Evolutionary conservation across 2,797 vertebrate genomes (phyloP), one percentile per base, ranked within the genome.

Genomic region (Sebastes miniatus): DNA sequence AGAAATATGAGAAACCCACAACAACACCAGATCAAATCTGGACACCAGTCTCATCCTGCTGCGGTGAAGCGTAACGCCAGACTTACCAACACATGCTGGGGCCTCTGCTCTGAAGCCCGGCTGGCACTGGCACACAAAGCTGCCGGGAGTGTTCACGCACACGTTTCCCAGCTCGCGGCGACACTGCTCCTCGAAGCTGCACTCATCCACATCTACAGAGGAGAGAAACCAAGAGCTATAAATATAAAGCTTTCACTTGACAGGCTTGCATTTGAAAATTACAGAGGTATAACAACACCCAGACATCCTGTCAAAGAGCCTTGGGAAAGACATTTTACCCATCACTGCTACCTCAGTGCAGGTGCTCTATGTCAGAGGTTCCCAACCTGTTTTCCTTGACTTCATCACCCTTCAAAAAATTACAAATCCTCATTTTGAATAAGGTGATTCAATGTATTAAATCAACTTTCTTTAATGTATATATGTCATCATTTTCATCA

Each of bases 131-230:
- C 96, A 97, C 56, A 76, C 71, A 79, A 95, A 96, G 87, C 96
- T 96, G 27, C 96, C 96, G 1, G 93, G 92, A 14, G 94, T 96
- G 90, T 96, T 96, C 69, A 95, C 83, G 62, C 96, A 97, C 59
- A 93, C 56, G 16, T 96, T 96, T 52, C 96, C 96, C 69, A 96
- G 87, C 77, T 96, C 95, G 2, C 92, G 87, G 3, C 79, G 92
- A 87, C 96, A 97, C 78, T 81, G 87, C 76, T 96, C 94, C 89
- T 96, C 96, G 25, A 94, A 96, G 70, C 92, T 91, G 84, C 96
- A 96, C 89, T 97, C 96, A 39, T 96, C 96, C 39, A 96, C 88
- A 81, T 96, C 96, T 97, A 77, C 25, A 70, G 39, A 71, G 50
- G 56, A 76, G 18, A 18, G 25, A 73, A 50, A 62, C 52, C 22